A percentile compares a stretch with the other conserved stretches of the same genome.
Conservation (phyloP, 2,113 vertebrate genomes). For the Philantomba maxwellii region DNA sequence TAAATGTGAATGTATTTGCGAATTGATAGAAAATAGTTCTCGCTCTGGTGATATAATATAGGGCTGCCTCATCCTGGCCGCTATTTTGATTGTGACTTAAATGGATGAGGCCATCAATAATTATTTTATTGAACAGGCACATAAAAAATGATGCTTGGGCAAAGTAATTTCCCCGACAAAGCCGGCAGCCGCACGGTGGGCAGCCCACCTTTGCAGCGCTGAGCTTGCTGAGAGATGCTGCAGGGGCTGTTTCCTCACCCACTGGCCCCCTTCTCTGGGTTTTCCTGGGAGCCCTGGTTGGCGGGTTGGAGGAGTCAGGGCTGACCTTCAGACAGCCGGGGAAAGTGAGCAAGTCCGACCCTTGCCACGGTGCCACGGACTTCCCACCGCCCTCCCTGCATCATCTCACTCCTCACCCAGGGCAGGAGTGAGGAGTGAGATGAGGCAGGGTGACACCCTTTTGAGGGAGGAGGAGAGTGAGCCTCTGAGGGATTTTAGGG, state of each 20-base stretch:
- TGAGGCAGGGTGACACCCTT: fast-evolving
- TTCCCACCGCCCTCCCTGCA: not conserved
- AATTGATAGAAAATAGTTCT: slow-evolving; percentile 68
- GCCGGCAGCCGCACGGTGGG: not conserved
- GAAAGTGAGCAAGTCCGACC: not conserved
- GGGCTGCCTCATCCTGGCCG: slow-evolving; percentile 29
- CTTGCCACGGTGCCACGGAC: fast-evolving
- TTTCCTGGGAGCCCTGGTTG: not conserved
- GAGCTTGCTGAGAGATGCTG: not conserved
- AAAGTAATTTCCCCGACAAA: slow-evolving; percentile 57
- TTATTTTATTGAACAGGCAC: slow-evolving; percentile 72
- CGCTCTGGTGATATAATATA: slow-evolving; percentile 56
- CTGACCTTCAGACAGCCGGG: not conserved
- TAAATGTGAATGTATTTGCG: slow-evolving; percentile 68
- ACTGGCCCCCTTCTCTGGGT: not conserved
- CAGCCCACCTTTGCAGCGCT: not conserved
- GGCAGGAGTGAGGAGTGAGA: not conserved
- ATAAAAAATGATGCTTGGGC: slow-evolving; percentile 63
- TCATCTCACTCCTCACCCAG: not conserved
- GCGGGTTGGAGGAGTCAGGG: fast-evolving
- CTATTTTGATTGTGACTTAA: slow-evolving; percentile 71
- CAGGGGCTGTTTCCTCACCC: not conserved
- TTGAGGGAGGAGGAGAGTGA: not conserved
- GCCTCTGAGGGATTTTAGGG: not conserved
- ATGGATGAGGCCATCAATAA: slow-evolving; percentile 72